Evolutionary conservation across 2,113 vertebrate genomes (phyloP), one percentile per base, ranked within the genome.

Genomic region (Limanda limanda): DNA sequence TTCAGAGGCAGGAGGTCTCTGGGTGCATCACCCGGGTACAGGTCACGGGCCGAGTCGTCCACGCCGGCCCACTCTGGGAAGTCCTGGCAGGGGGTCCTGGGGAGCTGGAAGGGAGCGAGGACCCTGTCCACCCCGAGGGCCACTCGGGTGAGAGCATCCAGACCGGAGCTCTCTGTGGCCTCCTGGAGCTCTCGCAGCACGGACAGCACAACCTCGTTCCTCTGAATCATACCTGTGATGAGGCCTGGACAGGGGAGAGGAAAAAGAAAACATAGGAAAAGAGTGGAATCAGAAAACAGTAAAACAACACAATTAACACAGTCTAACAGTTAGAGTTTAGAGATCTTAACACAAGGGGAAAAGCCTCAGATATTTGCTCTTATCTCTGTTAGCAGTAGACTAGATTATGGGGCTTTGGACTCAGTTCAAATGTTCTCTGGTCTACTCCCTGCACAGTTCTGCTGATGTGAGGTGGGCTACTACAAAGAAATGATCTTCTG

Each of bases 21-120:
- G 0, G 97, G 97, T 0, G 97, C 97, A 55, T 98, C 97, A 3
- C 93, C 90, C 0, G 97, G 97, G 81, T 97, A 99, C 51, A 99
- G 94, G 71, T 95, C 92, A 37, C 91, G 94, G 25, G 97, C 97
- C 3, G 92, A 81, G 0, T 93, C 86, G 17, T 99, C 97, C 57
- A 98, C 94, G 18, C 96, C 95, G 40, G 95, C 90, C 91, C 95
- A 95, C 45, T 95, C 94, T 1, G 93, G 93, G 57, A 95, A 91
- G 21, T 95, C 93, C 13, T 93, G 93, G 71, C 94, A 95, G 52
- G 89, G 79, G 21, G 82, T 79, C 25, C 75, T 60, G 1, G 96
- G 96, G 10, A 98, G 93, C 60, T 88, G 75, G 52, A 98, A 96
- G 15, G 95, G 93, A 9, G 95, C 85, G 0, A 99, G 85, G 18